Evolutionary conservation across 2,113 vertebrate species (phyloP).

Genomic region (Myiopsitta monachus): DNA sequence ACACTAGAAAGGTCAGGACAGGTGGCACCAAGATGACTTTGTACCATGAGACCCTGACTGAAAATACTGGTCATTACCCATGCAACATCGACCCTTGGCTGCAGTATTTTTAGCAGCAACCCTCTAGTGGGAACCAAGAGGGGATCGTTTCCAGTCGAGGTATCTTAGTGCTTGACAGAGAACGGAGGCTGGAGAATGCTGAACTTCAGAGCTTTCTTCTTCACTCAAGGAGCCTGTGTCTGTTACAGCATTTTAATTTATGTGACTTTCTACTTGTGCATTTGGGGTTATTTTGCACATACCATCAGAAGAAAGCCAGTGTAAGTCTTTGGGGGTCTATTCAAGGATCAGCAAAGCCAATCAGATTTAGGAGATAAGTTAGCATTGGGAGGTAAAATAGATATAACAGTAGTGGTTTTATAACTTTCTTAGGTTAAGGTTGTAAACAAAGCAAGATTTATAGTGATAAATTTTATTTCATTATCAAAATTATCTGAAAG

Average conservation of each 20-base stretch:
- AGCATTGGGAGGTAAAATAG: not conserved
- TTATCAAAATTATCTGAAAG: not conserved
- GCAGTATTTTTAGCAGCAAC: not conserved
- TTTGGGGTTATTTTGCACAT: not conserved
- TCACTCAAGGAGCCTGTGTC: not conserved
- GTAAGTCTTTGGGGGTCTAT: not conserved
- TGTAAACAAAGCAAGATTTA: not conserved
- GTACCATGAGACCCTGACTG: not conserved
- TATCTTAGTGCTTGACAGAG: not conserved
- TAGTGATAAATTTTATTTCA: not conserved
- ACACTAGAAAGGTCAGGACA: not conserved
- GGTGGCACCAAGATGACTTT: not conserved
- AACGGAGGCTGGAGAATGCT: fast-evolving
- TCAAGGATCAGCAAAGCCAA: not conserved
- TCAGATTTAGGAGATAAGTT: not conserved
- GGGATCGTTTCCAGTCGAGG: not conserved
- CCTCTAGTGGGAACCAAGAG: not conserved
- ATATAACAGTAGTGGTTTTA: not conserved
- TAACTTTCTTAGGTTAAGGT: not conserved
- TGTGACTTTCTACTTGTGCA: not conserved
- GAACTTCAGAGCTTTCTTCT: not conserved
- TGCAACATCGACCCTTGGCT: fast-evolving
- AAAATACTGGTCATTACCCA: not conserved
- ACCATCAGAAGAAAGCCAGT: not conserved
- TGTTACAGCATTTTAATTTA: not conserved